Percentiles rank a stretch among this genome's conserved stretches.
Evolutionary conservation across 1,140 invertebrate genomes (phyloP).

Genomic region (Wiebesia pumilae): DNA sequence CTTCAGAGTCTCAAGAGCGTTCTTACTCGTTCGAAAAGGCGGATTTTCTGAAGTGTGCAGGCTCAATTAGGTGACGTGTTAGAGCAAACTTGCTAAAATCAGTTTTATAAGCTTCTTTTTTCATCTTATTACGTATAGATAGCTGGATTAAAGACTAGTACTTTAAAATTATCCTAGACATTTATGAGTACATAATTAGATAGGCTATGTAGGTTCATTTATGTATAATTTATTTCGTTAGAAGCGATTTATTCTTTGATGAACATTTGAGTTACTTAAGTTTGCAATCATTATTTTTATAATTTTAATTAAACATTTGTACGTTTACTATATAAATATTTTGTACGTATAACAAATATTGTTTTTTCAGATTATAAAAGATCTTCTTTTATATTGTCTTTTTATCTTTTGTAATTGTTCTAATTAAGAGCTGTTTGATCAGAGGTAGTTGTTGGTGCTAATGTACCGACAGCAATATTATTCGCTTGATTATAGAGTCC

Average conservation of each 20-base stretch:
- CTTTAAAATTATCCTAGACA: not conserved
- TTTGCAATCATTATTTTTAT: too few species aligned
- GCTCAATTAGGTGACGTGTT: conserved; percentile 55
- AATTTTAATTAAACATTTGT: too few species aligned
- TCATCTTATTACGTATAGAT: not conserved
- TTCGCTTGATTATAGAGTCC: not conserved
- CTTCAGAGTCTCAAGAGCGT: not conserved
- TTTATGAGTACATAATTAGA: not conserved
- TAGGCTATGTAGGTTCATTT: too few species aligned
- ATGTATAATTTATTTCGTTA: not conserved
- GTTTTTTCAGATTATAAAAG: too few species aligned
- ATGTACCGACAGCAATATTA: not conserved
- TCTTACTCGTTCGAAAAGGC: not conserved
- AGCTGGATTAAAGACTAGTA: not conserved
- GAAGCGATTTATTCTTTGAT: not conserved
- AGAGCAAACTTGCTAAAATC: conserved; percentile 1
- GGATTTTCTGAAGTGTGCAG: conserved; percentile 48
- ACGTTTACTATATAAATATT: too few species aligned
- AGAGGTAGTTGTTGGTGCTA: not conserved
- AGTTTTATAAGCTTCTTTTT: not conserved
- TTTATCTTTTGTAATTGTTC: not conserved
- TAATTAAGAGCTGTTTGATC: not conserved
- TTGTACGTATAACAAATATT: not conserved
- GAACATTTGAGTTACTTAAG: not conserved
- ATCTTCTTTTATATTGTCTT: not conserved